Evolutionary conservation across 2,797 vertebrate species (phyloP), one percentile per base, ranked within the genome.

Genomic region (Melanotaenia trifasciata): DNA sequence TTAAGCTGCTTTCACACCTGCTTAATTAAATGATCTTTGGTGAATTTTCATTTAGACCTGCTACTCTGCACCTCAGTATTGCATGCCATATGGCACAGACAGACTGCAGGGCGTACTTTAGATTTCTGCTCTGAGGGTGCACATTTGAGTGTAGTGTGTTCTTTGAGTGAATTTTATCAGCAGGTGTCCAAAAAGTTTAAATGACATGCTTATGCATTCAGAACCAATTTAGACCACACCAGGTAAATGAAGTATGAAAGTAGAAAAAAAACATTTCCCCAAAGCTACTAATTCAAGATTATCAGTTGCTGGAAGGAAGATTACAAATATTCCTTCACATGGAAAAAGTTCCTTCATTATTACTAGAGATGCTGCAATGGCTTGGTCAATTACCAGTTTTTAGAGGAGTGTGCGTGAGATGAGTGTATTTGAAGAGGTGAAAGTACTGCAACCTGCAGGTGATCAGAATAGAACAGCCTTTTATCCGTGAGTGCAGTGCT

Each of bases 1-100:
- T 84, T 80, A 88, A 78, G 84, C 77, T 62, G 77, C 81, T 87
- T 91, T 91, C 90, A 91, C 90, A 90, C 87, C 86, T 89, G 87
- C 78, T 87, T 90, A 84, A 92, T 91, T 81, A 84, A 82, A 90
- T 86, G 67, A 89, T 81, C 80, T 64, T 68, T 81, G 66, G 71
- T 76, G 78, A 78, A 58, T 90, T 86, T 93, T 89, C 67, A 90
- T 88, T 90, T 78, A 70, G 83, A 89, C 77, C 76, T 79, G 82
- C 81, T 76, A 69, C 87, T 85, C 81, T 76, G 88, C 80, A 60
- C 83, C 58, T 72, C 70, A 69, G 76, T 78, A 83, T 85, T 76
- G 32, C 28, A 81, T 36, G 65, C 76, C 92, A 92, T 90, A 89
- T 89, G 89, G 89, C 76, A 76, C 62, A 76, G 83, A 89, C 90